phyloP scores from a whole-genome alignment of 2,888 invertebrate species.

The Pediacus dermestoides region DNA sequence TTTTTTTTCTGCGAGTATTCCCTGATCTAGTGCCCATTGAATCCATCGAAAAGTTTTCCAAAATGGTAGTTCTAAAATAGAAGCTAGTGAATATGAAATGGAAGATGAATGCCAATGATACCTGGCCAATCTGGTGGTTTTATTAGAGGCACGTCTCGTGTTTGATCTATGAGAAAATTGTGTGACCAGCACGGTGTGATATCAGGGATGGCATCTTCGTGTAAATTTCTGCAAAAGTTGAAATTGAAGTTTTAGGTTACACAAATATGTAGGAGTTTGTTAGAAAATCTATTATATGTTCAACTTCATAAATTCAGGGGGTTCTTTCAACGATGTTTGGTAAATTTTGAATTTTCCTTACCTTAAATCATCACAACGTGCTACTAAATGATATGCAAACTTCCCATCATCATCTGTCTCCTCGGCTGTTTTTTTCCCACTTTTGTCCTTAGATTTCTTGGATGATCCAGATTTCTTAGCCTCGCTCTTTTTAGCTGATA shows the following conservation, averaged over 20 bases:
- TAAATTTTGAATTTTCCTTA: no score
- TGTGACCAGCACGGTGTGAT: conserved; percentile 45
- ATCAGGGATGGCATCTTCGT: conserved; percentile 31
- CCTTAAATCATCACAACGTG: conserved; percentile 29
- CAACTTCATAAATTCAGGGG: no score
- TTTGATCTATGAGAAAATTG: conserved; percentile 43
- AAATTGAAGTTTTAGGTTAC: conserved; percentile 10
- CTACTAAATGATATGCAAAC: conserved; percentile 26
- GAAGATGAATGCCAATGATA: conserved; percentile 13
- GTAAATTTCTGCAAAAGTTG: conserved; percentile 15
- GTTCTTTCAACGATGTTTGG: no score
- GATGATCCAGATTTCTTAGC: conserved; percentile 11
- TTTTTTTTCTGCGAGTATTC: conserved; percentile 32
- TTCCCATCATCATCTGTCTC: conserved; percentile 12
- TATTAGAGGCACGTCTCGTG: conserved; percentile 45
- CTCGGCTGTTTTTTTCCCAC: conserved; percentile 5
- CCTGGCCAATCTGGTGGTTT: conserved; percentile 38
- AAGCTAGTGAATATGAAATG: conserved; percentile 3
- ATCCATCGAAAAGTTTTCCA: conserved; percentile 52
- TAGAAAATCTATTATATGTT: no score
- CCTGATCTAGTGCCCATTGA: conserved; percentile 48
- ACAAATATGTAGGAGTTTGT: conserved; percentile 4
- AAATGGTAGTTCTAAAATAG: conserved; percentile 28
- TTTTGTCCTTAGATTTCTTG: conserved; percentile 13
- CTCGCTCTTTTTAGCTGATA: no score